These are phyloP conservation scores for Enteromius viviparus DNA, from an alignment of 2,797 vertebrate genomes.

Conservation along the genomic window DNA sequence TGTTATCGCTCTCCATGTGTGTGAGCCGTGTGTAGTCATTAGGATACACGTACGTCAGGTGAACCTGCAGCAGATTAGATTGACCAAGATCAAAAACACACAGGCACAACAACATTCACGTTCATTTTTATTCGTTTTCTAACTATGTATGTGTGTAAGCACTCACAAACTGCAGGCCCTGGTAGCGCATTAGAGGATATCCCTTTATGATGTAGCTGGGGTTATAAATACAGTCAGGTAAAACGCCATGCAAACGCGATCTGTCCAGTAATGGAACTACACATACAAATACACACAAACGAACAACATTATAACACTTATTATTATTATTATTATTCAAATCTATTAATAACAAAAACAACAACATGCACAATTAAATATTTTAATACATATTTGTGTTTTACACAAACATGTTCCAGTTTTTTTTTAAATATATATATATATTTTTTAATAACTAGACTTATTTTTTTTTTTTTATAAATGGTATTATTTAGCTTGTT, in stretches of 20 bases:
- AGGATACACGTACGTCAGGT: constrained; percentile 90
- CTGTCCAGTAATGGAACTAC: constrained; percentile 85
- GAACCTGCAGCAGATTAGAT: constrained; percentile 78
- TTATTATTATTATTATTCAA: background rate
- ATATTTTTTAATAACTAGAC: background rate
- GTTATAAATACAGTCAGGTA: constrained; percentile 88
- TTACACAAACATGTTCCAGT: background rate
- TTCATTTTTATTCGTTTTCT: too few relatives aligned
- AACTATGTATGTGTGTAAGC: background rate
- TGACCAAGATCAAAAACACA: background rate
- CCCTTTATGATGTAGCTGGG: constrained; percentile 90
- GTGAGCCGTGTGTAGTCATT: constrained; percentile 94
- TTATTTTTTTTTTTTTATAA: background rate
- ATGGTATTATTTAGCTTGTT: background rate
- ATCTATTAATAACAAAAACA: background rate
- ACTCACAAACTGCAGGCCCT: constrained; percentile 96
- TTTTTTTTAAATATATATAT: background rate
- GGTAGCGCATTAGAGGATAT: constrained; percentile 85
- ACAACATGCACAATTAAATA: background rate
- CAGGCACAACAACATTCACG: background rate
- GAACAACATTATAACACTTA: background rate
- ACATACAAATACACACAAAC: constrained; percentile 51
- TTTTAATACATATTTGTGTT: background rate
- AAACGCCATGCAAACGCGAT: constrained; percentile 74
- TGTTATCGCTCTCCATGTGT: constrained; percentile 92